Evolutionary conservation across 1,140 invertebrate genomes (phyloP), one percentile per base, ranked within the genome.

Genomic region (Hormaphis cornu): DNA sequence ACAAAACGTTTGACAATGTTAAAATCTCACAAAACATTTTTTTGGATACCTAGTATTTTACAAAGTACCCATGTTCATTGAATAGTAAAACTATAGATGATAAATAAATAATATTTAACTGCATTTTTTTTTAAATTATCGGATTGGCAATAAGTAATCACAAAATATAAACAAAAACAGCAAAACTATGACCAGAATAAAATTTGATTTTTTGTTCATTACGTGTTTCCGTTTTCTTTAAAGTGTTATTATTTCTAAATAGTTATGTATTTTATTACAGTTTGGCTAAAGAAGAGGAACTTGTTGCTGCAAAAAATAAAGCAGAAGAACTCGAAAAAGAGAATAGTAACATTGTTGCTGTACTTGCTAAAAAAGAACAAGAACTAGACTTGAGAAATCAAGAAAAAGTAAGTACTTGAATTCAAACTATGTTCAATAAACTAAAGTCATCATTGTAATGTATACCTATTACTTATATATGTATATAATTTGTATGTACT

Each of bases 221-320:
- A 20, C 18, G 33, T 35, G 16, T 20, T 35, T 10, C 8, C 28
- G 37, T 35, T 16, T 33, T 14, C 26, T 26, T 8, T 9, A 28
- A 30, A 54, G 14, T 54, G 14, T 8, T 18, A 24, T n/a, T 42
- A 42, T 42, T 12, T 12, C 8, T 56, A 24, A 4, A 20, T 37
- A 10, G n/a, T 58, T 40, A 8, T n/a, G n/a, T 37, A 12, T 14
- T 58, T 24, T 40, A 8, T 72, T 74, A 50, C 54, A 84, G 83
- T 71, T 79, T 97, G 52, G 92, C 93, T 9, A 95, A 94, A 79
- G 95, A 98, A 79, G 91, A 95, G 76, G 93, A 97, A 78, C 79
- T 97, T 22, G 87, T 91, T 1, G 89, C 88, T 9, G 91, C 91
- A 1, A 84, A 89, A 73, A 88, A 85, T 44, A 93, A 93, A 75